These are phyloP conservation scores for Cricetomys ansorgei DNA, from an alignment of 2,113 vertebrate genomes.

Conservation along the genomic window DNA sequence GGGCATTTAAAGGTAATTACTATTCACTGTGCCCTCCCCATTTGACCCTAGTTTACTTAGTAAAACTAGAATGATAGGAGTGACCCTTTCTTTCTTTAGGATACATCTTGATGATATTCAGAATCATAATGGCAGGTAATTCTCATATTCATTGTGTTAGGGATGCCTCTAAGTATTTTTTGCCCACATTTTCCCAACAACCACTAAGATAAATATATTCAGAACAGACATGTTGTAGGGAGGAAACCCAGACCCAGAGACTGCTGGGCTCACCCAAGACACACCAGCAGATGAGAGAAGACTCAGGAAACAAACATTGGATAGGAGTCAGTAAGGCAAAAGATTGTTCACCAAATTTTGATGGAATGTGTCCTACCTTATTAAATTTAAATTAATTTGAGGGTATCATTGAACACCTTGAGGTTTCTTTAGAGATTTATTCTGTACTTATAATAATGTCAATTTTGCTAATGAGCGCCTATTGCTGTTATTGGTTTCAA, in stretches of 20 bases:
- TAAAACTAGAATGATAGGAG: neutral
- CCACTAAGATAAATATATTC: neutral
- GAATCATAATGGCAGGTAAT: too few species aligned
- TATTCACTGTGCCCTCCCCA: neutral
- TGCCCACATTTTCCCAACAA: neutral
- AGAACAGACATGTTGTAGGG: neutral
- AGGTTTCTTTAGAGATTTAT: neutral
- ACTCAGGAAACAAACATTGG: neutral
- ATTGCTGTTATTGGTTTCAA: neutral
- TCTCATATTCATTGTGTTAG: neutral
- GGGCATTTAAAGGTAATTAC: neutral
- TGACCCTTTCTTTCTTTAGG: neutral
- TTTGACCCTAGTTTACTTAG: neutral
- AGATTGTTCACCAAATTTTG: neutral
- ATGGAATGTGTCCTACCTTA: neutral
- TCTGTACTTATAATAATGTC: neutral
- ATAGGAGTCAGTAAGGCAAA: neutral
- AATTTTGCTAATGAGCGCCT: neutral
- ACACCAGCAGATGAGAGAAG: too few species aligned
- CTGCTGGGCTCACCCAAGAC: neutral
- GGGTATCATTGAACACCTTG: neutral
- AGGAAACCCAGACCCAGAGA: neutral
- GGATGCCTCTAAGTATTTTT: neutral
- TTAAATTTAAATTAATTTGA: neutral
- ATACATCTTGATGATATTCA: neutral